Evolutionary conservation across 1,140 invertebrate genomes (phyloP).

Genomic region (Hypsibius dujardini): DNA sequence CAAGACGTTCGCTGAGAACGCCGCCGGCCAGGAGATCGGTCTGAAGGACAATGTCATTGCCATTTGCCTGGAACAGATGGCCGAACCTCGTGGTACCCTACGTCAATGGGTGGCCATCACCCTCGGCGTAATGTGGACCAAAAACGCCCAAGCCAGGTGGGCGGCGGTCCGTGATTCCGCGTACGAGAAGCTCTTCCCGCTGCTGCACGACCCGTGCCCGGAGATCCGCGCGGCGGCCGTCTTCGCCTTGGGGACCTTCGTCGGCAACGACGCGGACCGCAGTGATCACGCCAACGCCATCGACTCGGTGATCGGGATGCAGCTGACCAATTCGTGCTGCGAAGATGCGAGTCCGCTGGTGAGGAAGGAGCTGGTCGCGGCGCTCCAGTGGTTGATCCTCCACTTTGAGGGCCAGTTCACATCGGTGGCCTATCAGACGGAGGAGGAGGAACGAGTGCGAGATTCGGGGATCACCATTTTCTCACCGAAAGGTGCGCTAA

Average conservation of each 20-base stretch:
- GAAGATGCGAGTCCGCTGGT: conserved; percentile 72
- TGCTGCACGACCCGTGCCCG: conserved; percentile 59
- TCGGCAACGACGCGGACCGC: conserved; percentile 55
- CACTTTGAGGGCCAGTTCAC: conserved; percentile 74
- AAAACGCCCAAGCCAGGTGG: conserved; percentile 81
- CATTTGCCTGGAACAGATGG: conserved; percentile 56
- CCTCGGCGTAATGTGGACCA: conserved; percentile 78
- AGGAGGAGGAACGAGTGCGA: conserved; percentile 41
- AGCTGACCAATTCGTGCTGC: conserved; percentile 52
- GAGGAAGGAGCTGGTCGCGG: conserved; percentile 58
- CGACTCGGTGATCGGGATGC: conserved; percentile 73
- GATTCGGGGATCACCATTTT: background rate
- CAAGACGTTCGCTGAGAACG: conserved; percentile 73
- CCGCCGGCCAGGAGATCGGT: conserved; percentile 55
- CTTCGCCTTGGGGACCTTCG: conserved; percentile 79
- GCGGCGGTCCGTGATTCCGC: conserved; percentile 83
- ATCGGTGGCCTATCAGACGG: conserved; percentile 44
- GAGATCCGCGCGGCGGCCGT: conserved; percentile 77
- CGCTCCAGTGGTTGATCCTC: conserved; percentile 72
- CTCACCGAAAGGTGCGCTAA: background rate
- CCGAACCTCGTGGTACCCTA: conserved; percentile 41
- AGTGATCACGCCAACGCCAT: conserved; percentile 80
- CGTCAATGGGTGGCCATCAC: conserved; percentile 81
- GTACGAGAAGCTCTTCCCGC: conserved; percentile 70
- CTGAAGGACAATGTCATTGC: conserved; percentile 67